phyloP scores from a whole-genome alignment of 2,113 vertebrate genomes.

The Peromyscus leucopus region DNA sequence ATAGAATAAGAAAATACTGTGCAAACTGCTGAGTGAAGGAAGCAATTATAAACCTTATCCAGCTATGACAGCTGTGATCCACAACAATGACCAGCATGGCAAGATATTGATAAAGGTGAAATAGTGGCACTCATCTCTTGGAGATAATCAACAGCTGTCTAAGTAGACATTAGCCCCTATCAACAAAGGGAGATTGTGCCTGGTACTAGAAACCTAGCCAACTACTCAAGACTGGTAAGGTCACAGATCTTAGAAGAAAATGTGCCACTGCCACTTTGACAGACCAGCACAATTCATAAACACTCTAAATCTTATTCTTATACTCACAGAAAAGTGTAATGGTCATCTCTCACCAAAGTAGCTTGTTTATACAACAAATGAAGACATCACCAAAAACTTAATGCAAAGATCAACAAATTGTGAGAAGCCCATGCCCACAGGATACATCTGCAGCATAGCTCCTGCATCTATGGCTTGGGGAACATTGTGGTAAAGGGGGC shows the following conservation, averaged over 20 bases:
- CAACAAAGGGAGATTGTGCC: neutral
- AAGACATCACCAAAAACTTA: neutral
- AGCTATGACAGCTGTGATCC: neutral
- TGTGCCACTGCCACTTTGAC: neutral
- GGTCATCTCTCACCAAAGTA: neutral
- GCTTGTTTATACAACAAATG: neutral
- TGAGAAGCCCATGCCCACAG: neutral
- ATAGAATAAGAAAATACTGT: neutral
- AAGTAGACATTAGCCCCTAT: neutral
- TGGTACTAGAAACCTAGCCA: neutral
- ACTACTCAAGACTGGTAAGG: neutral
- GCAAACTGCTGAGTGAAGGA: neutral
- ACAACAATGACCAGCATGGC: neutral
- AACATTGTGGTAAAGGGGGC: fast-evolving
- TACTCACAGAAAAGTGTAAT: neutral
- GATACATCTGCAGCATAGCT: neutral
- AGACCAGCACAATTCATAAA: neutral
- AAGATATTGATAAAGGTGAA: neutral
- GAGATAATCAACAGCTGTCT: neutral
- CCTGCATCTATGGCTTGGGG: neutral
- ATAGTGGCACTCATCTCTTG: neutral
- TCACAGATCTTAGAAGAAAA: neutral
- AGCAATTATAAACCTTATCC: neutral
- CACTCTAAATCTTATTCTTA: neutral
- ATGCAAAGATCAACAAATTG: neutral